Conservation (phyloP, 2,888 invertebrate species). For the Epinotia bilunana region DNA sequence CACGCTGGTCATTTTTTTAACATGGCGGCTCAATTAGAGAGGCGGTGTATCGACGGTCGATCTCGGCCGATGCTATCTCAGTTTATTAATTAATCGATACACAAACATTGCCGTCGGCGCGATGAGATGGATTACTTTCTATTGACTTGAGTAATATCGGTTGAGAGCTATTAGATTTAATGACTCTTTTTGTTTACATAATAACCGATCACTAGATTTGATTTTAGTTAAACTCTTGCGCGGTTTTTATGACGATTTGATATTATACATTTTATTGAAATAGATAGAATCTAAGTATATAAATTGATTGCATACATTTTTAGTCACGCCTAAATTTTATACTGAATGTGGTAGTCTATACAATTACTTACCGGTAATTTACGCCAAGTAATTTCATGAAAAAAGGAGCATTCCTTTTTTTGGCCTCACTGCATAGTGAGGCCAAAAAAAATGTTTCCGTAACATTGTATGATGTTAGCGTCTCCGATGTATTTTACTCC, state of each 20-base stretch:
- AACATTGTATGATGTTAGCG: neutral
- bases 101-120: conserved; percentile 82
- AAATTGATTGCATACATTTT: neutral
- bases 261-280: no score
- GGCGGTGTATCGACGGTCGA: conserved; percentile 77
- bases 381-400: neutral
- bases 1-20: conserved; percentile 67
- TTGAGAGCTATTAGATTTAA: conserved; percentile 52
- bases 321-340: no score
- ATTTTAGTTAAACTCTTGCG: conserved; percentile 11
- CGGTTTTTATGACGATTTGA: neutral
- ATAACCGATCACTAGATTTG: conserved; percentile 10
- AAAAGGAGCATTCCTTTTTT: no score
- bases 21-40: conserved; percentile 82
- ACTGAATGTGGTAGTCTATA: no score
- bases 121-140: conserved; percentile 68
- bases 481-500: neutral
- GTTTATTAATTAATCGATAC: conserved; percentile 85
- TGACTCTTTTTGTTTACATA: conserved; percentile 43
- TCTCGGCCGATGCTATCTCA: conserved; percentile 77
- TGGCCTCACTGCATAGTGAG: no score
- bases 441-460: neutral
- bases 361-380: no score
- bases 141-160: conserved; percentile 44
- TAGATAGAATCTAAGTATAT: neutral